phyloP scores from a whole-genome alignment of 2,888 invertebrate species.

The Portevinia maculata region DNA sequence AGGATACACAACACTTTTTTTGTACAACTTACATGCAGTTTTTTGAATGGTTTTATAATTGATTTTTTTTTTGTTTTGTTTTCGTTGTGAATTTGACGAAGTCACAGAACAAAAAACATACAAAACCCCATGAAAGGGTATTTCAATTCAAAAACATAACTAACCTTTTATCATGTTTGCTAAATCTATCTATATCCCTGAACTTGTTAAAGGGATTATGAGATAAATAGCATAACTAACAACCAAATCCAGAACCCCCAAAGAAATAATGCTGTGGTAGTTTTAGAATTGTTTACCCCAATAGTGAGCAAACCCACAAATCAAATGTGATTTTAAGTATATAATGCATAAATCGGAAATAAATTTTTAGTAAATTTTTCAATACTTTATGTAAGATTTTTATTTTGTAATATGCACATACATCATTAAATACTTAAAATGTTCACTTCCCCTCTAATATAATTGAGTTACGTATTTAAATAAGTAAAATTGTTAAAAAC shows the following conservation, averaged over 20 bases:
- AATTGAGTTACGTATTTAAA: neutral
- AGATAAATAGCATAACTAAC: conserved; percentile 3
- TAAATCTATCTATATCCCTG: conserved; percentile 4
- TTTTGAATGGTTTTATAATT: conserved; percentile 7
- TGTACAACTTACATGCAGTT: conserved; percentile 8
- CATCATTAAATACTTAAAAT: conserved; percentile 29
- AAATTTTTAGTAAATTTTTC: neutral
- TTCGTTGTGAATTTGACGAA: neutral
- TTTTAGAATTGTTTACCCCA: neutral
- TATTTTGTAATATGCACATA: neutral
- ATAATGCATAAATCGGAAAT: neutral
- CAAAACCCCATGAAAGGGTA: conserved; percentile 15
- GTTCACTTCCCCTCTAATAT: neutral
- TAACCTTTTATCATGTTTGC: neutral
- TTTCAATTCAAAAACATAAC: neutral
- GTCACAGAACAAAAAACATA: neutral
- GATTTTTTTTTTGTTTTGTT: neutral
- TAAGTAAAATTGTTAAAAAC: conserved; percentile 55
- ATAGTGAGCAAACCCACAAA: neutral
- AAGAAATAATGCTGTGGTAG: neutral
- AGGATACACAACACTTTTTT: conserved; percentile 48
- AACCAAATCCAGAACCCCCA: neutral
- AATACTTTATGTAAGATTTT: neutral
- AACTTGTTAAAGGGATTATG: conserved; percentile 24
- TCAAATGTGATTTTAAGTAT: conserved; percentile 17